Base-by-base conservation (phyloP, 1,140 invertebrate genomes). In the Euwallacea fornicatus region DNA sequence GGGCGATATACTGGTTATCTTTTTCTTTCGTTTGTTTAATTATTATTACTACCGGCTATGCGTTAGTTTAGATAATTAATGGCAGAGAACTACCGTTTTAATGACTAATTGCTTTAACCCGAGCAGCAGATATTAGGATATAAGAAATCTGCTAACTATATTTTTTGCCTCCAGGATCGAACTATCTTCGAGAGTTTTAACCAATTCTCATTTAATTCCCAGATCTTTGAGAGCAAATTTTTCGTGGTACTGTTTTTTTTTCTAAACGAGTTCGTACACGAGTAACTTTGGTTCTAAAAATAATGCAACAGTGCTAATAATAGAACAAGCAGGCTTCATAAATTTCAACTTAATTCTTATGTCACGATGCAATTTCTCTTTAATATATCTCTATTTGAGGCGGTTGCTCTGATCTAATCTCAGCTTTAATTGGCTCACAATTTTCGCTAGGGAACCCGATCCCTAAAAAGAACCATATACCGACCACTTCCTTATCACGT, bases 11-110 rank as follows among this genome's bases (percentile, higher is more conserved):
- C 42, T 9, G 9, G 7, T 50, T 43, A 42, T 43, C 16, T 58
- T 61, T 61, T 43, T 43, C 42, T 61, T 43, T 13, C 21, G 42
- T 61, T 61, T 61, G 59, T 61, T 61, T 61, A 61, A 61, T 61
- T 58, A 33, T 41, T 58, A 33, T 10, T 58, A 58, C 16, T 10
- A 33, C 13, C 55, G n/a, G 10, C 10, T 21, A 33, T 16, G 46
- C 46, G 46, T 50, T 50, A 13, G 9, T 50, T 50, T 50, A 50
- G 13, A 50, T 58, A 58, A 58, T 58, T 58, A 58, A 58, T 58
- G 55, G 21, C 55, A 33, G 6, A 43, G 42, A 43, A 11, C 59
- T 61, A 61, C 59, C 59, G 42, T 50, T 50, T 50, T 50, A 50
- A 50, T 11, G 9, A 50, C 46, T 50, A 50, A 50, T 50, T 50